Base-by-base conservation (phyloP, 2,888 invertebrate genomes). In the Bellardia bayeri region DNA sequence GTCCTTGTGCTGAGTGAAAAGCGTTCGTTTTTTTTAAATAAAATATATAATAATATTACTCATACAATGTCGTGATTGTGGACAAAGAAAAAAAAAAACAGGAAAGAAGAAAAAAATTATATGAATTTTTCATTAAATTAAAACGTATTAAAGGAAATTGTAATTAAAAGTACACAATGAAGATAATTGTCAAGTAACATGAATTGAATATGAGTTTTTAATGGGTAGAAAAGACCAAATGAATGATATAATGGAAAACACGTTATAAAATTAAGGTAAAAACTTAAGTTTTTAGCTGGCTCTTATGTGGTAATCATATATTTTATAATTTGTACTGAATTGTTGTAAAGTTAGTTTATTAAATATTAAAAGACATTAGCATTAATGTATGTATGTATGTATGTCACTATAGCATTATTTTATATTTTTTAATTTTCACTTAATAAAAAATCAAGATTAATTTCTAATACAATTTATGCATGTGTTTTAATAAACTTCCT, bases 131-230 rank as follows among this genome's bases (percentile, higher is more conserved):
- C 30, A 78, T 71, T 71, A 58, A 51, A 54, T 42, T 13, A 63
- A 56, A 78, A 86, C 58, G 58, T 56, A 16, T 54, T 68, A 74
- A 82, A 79, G 58, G 72, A 82, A 42, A 64, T 23, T 49, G n/a
- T 61, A 81, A 85, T 85, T 80, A 81, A 75, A 75, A 85, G 42
- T 76, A 69, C 42, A 85, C 63, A 76, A 80, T 11, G 56, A 56
- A n/a, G 63, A 80, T 85, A 76, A 85, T 81, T 85, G 75, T 80
- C 37, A 68, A 80, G 37, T 75, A 63, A 69, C 80, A 81, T 45
- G 85, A 69, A 81, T 56, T 64, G 14, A 45, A 72, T 14, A 30
- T 82, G 66, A 7, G n/a, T 63, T 6, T 58, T 58, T 58, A 58
- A 58, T n/a, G 16, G 9, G n/a, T 7, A 56, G 3, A 64, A 56